A percentile compares a stretch with the other conserved stretches of the same genome.
These are phyloP conservation scores for Coregonus clupeaformis DNA, from an alignment of 2,113 vertebrate species.

Conservation along the genomic window DNA sequence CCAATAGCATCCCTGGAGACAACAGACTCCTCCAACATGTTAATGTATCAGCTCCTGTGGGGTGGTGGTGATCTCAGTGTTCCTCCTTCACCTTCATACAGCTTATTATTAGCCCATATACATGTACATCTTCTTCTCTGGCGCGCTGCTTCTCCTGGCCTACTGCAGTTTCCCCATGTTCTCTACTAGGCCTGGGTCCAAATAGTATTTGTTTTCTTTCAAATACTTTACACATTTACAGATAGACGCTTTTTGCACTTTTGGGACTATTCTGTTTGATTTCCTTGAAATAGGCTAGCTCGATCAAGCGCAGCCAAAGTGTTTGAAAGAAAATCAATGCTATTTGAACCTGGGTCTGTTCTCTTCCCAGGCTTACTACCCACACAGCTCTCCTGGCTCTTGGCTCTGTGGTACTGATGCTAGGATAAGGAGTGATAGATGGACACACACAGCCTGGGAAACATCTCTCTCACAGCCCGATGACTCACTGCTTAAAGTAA, in stretches of 20 bases:
- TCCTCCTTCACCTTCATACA: not conserved
- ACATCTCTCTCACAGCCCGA: not conserved
- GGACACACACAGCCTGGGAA: not conserved
- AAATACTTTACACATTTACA: too few species aligned
- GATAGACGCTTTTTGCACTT: too few species aligned
- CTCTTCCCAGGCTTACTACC: not conserved
- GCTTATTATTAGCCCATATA: too few species aligned
- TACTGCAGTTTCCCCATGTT: not conserved
- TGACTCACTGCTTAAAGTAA: not conserved
- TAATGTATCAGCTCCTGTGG: not conserved
- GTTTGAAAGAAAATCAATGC: not conserved
- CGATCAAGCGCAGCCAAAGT: not conserved
- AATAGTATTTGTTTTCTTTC: too few species aligned
- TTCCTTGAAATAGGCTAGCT: not conserved
- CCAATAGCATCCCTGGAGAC: not conserved
- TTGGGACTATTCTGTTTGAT: too few species aligned
- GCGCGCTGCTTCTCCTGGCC: too few species aligned
- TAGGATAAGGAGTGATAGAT: not conserved
- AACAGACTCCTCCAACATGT: not conserved
- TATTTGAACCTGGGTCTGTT: not conserved
- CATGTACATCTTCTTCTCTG: too few species aligned
- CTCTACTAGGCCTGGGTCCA: not conserved
- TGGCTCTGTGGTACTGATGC: not conserved
- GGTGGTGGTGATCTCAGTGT: not conserved
- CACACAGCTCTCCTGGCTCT: not conserved